Evolutionary conservation across 2,797 vertebrate species (phyloP).

Genomic region (Craterocephalus amniculus): DNA sequence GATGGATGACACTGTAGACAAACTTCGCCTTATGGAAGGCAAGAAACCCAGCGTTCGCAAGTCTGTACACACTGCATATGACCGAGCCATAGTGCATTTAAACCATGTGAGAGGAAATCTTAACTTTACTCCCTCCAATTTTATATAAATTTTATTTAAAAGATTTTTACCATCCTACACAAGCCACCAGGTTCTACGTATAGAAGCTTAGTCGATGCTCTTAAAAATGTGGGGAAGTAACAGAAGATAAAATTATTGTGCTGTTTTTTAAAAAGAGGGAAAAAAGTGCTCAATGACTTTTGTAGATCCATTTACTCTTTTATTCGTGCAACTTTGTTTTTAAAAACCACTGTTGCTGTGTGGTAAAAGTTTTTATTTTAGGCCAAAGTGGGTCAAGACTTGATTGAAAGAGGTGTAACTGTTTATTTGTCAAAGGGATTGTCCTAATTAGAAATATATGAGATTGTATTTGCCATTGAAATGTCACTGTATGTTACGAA

Average conservation of each 20-base stretch:
- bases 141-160: constrained; percentile 82
- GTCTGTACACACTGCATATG: constrained; percentile 96
- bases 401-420: constrained; percentile 65
- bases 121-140: constrained; percentile 89
- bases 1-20: constrained; percentile 94
- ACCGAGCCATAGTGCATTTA: constrained; percentile 94
- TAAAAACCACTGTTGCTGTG: constrained; percentile 69
- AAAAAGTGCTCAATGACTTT: constrained; percentile 55
- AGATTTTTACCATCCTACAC: constrained; percentile 53
- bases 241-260: constrained; percentile 29
- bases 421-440: constrained; percentile 65
- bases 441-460: constrained; percentile 66
- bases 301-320: constrained; percentile 56
- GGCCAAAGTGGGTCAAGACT: constrained; percentile 71
- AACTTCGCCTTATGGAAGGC: constrained; percentile 95
- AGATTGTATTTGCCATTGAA: constrained; percentile 77
- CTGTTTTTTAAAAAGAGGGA: constrained; percentile 36
- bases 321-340: constrained; percentile 10
- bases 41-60: constrained; percentile 97
- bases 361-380: constrained; percentile 71
- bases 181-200: constrained; percentile 40
- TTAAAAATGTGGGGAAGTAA: constrained; percentile 22
- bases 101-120: constrained; percentile 91
- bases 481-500: constrained; percentile 70
- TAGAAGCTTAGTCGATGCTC: constrained; percentile 41